A percentile compares a stretch with the other conserved stretches of the same genome.
Conservation (phyloP, 2,113 vertebrate genomes). For the Crotalus horridus region DNA sequence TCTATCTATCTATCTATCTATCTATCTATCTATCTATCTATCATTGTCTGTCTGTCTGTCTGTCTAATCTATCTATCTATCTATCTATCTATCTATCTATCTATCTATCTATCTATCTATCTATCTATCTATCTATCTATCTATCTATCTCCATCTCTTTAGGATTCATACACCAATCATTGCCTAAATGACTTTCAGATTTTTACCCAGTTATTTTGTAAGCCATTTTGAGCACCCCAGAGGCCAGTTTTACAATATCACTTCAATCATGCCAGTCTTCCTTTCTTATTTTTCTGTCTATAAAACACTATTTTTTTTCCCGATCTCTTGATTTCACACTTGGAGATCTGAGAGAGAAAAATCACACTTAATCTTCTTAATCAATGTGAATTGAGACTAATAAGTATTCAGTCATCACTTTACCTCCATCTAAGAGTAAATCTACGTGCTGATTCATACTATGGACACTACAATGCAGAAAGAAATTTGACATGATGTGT, state of each 20-base stretch:
- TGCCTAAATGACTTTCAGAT: neutral
- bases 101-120: too few relatives aligned
- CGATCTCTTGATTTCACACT: neutral
- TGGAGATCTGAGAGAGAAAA: neutral
- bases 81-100: too few relatives aligned
- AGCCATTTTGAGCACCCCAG: neutral
- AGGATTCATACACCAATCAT: neutral
- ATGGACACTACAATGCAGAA: constrained; percentile 28
- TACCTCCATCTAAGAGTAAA: neutral
- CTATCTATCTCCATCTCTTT: too few relatives aligned
- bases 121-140: too few relatives aligned
- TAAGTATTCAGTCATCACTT: neutral
- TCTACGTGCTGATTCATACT: neutral
- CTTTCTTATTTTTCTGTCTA: neutral
- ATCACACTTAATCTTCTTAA: constrained; percentile 22
- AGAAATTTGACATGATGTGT: constrained; percentile 31
- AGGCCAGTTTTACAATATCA: neutral
- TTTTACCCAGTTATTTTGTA: neutral
- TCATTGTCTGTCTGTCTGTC: too few relatives aligned
- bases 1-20: too few relatives aligned
- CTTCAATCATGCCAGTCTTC: too few relatives aligned
- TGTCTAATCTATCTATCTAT: too few relatives aligned
- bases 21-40: too few relatives aligned
- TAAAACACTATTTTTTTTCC: neutral
- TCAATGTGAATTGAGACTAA: constrained; percentile 10